Evolutionary conservation across 2,113 vertebrate species (phyloP), one percentile per base, ranked within the genome.

Genomic region (Mastomys natalensis): DNA sequence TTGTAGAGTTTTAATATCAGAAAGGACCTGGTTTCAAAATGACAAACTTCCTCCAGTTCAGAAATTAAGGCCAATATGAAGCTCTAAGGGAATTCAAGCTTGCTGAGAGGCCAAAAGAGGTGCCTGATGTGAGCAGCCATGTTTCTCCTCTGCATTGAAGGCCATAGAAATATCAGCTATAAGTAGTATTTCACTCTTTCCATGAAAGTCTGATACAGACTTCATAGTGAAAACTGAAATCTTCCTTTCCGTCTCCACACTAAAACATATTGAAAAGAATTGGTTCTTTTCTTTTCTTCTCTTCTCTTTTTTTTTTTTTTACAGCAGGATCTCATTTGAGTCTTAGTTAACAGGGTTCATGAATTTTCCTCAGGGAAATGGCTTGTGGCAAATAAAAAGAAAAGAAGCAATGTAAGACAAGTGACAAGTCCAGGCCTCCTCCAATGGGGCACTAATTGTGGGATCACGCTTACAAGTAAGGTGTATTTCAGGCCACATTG

Each of bases 21-120:
- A 76, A 72, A 94, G 94, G n/a, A 0, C 37, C 51, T 81, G 31
- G 26, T 60, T 96, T 95, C 70, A 92, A 94, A 90, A 91, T 66
- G 73, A 84, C 45, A 88, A 85, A 88, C 4, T 9, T 92, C 81
- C 48, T 31, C 31, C 22, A 31, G 43, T 91, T 93, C n/a, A 31
- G n/a, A 40, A 60, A 87, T 51, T 24, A 80, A 86, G 12, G 34
- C 13, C 64, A 93, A 53, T 11, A 84, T 43, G 40, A 87, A 76
- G 19, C 82, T 37, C 22, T 1, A 15, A 90, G 62, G 29, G n/a
- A 22, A 86, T 21, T 62, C 19, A 78, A 72, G 53, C 66, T 92
- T 48, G 64, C 26, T 81, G 53, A 26, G 48, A 77, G 51, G 43
- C 43, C 43, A 66, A 78, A n/a, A 21, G 37, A 53, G 12, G 31